These are phyloP conservation scores for Sphenodon punctatus DNA, from an alignment of 2,797 vertebrate genomes.

Conservation along the genomic window DNA sequence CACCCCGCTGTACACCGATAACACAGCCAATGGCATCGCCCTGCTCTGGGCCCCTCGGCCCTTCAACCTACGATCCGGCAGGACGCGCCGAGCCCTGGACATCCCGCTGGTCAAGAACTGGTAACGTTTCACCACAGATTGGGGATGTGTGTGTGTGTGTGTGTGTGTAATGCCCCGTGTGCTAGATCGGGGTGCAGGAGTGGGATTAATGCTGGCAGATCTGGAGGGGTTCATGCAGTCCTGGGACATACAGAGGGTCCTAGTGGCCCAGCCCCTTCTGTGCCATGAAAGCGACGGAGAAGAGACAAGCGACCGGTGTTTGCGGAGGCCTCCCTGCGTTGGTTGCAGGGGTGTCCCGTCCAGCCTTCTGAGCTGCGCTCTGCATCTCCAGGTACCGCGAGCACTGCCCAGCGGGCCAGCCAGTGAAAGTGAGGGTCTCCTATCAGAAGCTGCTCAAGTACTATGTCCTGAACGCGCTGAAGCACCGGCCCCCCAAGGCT, in stretches of 20 bases:
- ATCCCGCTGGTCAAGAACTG: slow-evolving; percentile 99
- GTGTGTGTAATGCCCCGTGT: accelerated
- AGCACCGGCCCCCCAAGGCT: slow-evolving; percentile 97
- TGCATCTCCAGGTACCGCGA: slow-evolving; percentile 96
- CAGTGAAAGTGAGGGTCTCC: slow-evolving; percentile 97
- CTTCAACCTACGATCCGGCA: slow-evolving; percentile 95
- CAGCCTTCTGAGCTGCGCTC: no score
- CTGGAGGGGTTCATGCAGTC: no score
- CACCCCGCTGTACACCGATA: slow-evolving; percentile 95
- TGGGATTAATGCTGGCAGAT: not conserved
- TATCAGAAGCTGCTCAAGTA: slow-evolving; percentile 99
- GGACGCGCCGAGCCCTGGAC: slow-evolving; percentile 94
- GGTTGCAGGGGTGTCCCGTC: no score
- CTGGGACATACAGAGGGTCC: not conserved
- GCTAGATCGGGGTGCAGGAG: no score
- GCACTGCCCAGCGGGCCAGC: slow-evolving; percentile 97
- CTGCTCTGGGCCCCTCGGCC: slow-evolving; percentile 96
- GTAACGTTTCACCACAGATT: slow-evolving; percentile 69
- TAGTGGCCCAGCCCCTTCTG: not conserved
- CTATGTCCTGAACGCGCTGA: slow-evolving; percentile 97
- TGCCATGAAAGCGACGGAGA: not conserved
- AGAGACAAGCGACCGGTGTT: no score
- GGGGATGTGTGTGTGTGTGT: accelerated
- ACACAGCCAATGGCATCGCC: slow-evolving; percentile 98
- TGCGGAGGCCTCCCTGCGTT: not conserved